Conservation (phyloP, 2,797 vertebrate genomes). For the Poeciliopsis presidionis region DNA sequence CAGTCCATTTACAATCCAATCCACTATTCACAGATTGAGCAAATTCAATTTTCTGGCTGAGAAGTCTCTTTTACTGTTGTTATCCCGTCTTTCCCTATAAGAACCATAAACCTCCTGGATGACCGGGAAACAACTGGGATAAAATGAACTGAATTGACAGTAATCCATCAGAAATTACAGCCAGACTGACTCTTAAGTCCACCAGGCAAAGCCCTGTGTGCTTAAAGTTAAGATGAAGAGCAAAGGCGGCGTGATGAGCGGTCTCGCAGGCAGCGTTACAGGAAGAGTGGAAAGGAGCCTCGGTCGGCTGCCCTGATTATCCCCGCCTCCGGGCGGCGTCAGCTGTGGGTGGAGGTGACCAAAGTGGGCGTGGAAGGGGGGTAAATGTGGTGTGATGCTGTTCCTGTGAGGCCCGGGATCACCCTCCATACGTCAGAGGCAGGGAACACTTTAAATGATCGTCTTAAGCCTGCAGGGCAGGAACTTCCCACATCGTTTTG, state of each 20-base stretch:
- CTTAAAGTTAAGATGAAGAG: constrained; percentile 11
- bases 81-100: background rate
- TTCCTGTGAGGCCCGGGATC: constrained; percentile 16
- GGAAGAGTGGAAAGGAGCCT: background rate
- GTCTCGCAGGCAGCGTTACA: background rate
- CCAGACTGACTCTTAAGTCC: background rate
- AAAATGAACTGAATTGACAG: background rate
- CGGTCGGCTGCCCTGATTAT: constrained; percentile 11
- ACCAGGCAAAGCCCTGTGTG: background rate
- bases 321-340: constrained; percentile 2
- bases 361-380: constrained; percentile 27
- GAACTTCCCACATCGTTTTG: constrained; percentile 58
- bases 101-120: background rate
- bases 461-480: constrained; percentile 67
- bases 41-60: background rate
- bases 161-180: background rate
- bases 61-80: background rate
- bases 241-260: background rate
- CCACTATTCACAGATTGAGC: background rate
- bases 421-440: constrained; percentile 30
- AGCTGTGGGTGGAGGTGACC: constrained; percentile 17
- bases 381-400: background rate
- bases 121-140: background rate
- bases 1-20: constrained; percentile 5
- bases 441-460: constrained; percentile 63